These are phyloP conservation scores for Andrena fulva DNA, from an alignment of 2,888 invertebrate species.

Conservation along the genomic window DNA sequence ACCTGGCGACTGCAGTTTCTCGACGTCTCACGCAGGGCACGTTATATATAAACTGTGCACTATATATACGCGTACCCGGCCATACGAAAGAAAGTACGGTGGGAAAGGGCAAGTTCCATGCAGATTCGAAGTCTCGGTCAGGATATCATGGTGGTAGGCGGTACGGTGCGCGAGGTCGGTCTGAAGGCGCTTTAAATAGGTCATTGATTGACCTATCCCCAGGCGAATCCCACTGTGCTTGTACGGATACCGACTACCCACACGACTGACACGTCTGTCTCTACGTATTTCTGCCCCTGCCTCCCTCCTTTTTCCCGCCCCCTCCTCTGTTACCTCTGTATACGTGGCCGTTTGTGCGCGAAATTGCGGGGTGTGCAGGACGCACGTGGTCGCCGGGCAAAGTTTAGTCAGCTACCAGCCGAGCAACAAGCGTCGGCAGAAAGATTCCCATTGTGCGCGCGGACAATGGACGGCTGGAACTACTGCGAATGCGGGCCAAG, in stretches of 20 bases:
- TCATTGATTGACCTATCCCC: slow-evolving; percentile 81
- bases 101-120: neutral
- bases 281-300: slow-evolving; percentile 41
- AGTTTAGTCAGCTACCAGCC: slow-evolving; percentile 69
- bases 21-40: neutral
- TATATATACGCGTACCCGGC: neutral
- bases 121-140: neutral
- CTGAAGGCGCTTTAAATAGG: slow-evolving; percentile 77
- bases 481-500: slow-evolving; percentile 67
- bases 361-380: slow-evolving; percentile 63
- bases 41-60: neutral
- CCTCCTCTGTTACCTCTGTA: slow-evolving; percentile 1
- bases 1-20: neutral
- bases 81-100: neutral
- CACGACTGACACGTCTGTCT: slow-evolving; percentile 45
- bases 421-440: slow-evolving; percentile 75
- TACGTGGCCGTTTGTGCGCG: slow-evolving; percentile 61
- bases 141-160: slow-evolving; percentile 27
- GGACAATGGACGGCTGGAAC: slow-evolving; percentile 73
- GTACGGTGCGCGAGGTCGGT: slow-evolving; percentile 60
- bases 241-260: slow-evolving; percentile 50
- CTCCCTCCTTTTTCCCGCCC: neutral
- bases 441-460: slow-evolving; percentile 74
- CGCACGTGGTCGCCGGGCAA: slow-evolving; percentile 69
- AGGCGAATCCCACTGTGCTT: slow-evolving; percentile 64